A percentile compares a stretch with the other conserved stretches of the same genome.
Evolutionary conservation across 1,140 invertebrate genomes (phyloP).

Genomic region (Cylas formicarius): DNA sequence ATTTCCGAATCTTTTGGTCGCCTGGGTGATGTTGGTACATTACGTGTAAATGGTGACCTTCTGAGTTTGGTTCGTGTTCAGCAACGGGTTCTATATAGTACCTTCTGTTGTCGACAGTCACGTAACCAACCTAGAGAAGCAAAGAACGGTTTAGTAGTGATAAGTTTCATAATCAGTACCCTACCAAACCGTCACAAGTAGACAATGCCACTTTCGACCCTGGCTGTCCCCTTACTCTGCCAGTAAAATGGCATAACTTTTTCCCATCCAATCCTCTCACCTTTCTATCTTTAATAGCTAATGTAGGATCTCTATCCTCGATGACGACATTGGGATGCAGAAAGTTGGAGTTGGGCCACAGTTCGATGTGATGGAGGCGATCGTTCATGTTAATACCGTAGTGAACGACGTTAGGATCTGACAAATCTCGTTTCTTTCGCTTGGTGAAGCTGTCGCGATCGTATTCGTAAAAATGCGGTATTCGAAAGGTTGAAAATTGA

Average conservation of each 20-base stretch:
- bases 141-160: too few species aligned
- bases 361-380: conserved; percentile 44
- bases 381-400: conserved; percentile 46
- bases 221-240: conserved; percentile 44
- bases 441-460: conserved; percentile 30
- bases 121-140: conserved; percentile 43
- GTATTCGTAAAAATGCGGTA: conserved; percentile 44
- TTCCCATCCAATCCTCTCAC: conserved; percentile 27
- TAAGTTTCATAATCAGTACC: too few species aligned
- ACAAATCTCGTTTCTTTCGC: conserved; percentile 20
- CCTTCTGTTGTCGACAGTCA: conserved; percentile 40
- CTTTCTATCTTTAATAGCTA: conserved; percentile 18
- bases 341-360: conserved; percentile 50
- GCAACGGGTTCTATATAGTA: conserved; percentile 48
- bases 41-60: conserved; percentile 47
- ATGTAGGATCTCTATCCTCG: conserved; percentile 42
- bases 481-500: conserved; percentile 42
- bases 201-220: conserved; percentile 52
- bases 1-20: conserved; percentile 13
- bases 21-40: conserved; percentile 39
- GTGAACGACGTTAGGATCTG: conserved; percentile 41
- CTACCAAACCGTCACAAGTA: conserved; percentile 56
- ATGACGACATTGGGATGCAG: conserved; percentile 50
- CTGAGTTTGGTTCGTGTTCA: conserved; percentile 39
- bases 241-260: conserved; percentile 51